phyloP scores from a whole-genome alignment of 2,113 vertebrate species.

The Otocyon megalotis region DNA sequence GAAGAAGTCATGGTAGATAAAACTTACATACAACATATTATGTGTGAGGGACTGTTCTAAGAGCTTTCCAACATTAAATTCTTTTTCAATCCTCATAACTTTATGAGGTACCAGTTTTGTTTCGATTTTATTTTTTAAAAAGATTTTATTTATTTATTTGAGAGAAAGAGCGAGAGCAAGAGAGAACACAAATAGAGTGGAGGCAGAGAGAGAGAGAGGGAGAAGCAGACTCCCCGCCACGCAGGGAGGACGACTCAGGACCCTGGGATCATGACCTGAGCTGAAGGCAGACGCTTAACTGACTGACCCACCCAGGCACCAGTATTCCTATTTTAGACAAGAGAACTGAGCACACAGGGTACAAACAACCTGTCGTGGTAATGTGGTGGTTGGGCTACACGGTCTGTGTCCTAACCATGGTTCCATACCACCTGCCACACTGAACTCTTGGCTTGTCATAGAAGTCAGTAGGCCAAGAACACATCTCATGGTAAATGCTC shows the following conservation, averaged over 20 bases:
- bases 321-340: background rate
- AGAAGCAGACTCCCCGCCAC: too few species aligned
- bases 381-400: background rate
- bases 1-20: background rate
- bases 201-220: too few species aligned
- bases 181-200: too few species aligned
- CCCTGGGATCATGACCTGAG: too few species aligned
- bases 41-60: background rate
- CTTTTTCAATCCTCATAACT: background rate
- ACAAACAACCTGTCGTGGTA: background rate
- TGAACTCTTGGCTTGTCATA: background rate
- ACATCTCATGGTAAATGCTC: background rate
- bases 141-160: too few species aligned
- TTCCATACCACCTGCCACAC: background rate
- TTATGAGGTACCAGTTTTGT: background rate
- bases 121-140: background rate
- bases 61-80: constrained; percentile 16
- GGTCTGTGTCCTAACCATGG: background rate
- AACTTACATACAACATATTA: background rate
- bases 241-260: too few species aligned
- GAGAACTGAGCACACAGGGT: background rate
- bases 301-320: too few species aligned
- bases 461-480: background rate
- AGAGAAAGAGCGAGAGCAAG: too few species aligned
- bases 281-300: too few species aligned